phyloP scores from a whole-genome alignment of 2,797 vertebrate genomes.

The Erethizon dorsatum region DNA sequence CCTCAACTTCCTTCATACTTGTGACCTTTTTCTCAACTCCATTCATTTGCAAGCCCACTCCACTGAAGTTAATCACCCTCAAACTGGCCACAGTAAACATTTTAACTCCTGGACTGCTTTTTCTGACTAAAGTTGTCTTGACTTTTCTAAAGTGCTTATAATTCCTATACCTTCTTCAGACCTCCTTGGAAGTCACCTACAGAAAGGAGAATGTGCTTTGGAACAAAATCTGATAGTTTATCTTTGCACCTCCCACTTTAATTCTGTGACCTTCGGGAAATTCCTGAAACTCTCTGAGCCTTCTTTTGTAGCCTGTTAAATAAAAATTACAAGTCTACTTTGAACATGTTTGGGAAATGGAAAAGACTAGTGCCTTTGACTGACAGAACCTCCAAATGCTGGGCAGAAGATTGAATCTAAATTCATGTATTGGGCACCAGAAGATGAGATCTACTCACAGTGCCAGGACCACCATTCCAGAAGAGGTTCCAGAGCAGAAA shows the following conservation, averaged over 20 bases:
- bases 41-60: not conserved
- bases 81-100: not conserved
- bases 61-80: not conserved
- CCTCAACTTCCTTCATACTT: not conserved
- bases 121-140: not conserved
- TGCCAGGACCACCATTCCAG: not conserved
- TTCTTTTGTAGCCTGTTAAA: not conserved
- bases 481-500: not conserved
- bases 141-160: not conserved
- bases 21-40: not conserved
- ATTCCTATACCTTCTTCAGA: not conserved
- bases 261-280: not conserved
- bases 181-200: not conserved
- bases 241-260: not conserved
- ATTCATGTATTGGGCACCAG: not conserved
- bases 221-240: not conserved
- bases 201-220: slow-evolving; percentile 15
- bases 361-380: not conserved
- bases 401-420: not conserved
- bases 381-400: not conserved
- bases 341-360: not conserved
- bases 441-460: not conserved
- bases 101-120: not conserved
- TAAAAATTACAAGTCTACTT: not conserved
- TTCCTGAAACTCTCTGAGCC: not conserved